Conservation (phyloP, 2,888 invertebrate genomes). For the Mesoligia furuncula region DNA sequence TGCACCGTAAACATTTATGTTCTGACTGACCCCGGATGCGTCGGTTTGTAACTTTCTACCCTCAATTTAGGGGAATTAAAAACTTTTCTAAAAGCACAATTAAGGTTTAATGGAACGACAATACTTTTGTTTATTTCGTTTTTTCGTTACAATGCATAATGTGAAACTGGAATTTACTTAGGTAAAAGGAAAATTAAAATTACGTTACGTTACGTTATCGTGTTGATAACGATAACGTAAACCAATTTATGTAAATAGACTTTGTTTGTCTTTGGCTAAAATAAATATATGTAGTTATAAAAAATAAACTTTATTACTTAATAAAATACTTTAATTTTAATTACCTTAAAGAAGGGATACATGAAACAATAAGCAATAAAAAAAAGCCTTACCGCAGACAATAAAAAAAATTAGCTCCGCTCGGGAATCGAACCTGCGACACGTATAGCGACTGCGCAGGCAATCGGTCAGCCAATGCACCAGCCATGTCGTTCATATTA, state of each 20-base stretch:
- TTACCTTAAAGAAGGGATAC: not conserved
- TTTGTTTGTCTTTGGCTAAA: not conserved
- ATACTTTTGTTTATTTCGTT: conserved; percentile 22
- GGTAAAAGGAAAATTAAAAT: not conserved
- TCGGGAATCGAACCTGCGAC: not conserved
- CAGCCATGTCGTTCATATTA: not conserved
- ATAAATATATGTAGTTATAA: not conserved
- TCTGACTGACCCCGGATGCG: conserved; percentile 51
- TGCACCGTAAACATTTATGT: conserved; percentile 60
- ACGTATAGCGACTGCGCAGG: not conserved
- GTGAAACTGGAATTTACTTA: not conserved
- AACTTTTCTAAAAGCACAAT: conserved; percentile 37
- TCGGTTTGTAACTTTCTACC: conserved; percentile 35
- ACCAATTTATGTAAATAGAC: not conserved
- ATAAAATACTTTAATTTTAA: no score
- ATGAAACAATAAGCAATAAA: not conserved
- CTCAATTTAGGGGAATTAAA: conserved; percentile 53
- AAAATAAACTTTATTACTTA: not conserved
- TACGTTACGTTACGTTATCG: not conserved
- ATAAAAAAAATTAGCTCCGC: not conserved
- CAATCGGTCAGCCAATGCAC: not conserved
- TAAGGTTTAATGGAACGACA: conserved; percentile 19
- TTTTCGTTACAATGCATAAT: not conserved
- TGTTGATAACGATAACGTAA: no score
- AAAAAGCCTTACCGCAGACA: not conserved